Evolutionary conservation across 1,140 invertebrate species (phyloP).

Genomic region (Zaprionus tsacasi): DNA sequence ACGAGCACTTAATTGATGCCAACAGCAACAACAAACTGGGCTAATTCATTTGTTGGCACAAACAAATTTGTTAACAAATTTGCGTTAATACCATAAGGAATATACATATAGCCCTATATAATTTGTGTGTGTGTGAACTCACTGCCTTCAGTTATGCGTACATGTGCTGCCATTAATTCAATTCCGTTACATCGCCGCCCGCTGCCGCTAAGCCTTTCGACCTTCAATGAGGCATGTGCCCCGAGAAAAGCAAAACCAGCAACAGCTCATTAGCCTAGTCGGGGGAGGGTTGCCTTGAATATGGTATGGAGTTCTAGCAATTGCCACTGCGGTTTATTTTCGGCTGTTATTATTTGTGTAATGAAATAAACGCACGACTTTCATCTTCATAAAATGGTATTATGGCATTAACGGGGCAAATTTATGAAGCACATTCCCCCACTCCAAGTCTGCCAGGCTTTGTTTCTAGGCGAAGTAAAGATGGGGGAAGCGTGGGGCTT

Average conservation of each 20-base stretch:
- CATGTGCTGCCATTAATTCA: constrained; percentile 78
- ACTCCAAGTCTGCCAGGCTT: not conserved
- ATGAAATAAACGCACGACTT: constrained; percentile 83
- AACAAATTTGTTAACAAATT: constrained; percentile 83
- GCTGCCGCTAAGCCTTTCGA: constrained; percentile 70
- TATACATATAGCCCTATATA: constrained; percentile 57
- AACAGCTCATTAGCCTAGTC: constrained; percentile 73
- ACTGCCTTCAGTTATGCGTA: constrained; percentile 31
- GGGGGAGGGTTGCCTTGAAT: no score
- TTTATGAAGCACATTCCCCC: constrained; percentile 51
- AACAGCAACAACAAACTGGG: constrained; percentile 27
- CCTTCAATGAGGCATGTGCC: constrained; percentile 81
- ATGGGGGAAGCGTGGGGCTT: constrained; percentile 1
- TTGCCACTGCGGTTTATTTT: constrained; percentile 75
- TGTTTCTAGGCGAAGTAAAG: not conserved
- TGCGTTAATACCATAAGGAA: constrained; percentile 77
- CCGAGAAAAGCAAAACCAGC: constrained; percentile 19
- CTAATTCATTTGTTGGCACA: constrained; percentile 80
- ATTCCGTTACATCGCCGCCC: constrained; percentile 49
- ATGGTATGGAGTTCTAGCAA: not conserved
- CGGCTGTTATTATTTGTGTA: constrained; percentile 82
- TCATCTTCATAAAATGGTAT: constrained; percentile 82
- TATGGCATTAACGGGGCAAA: constrained; percentile 78
- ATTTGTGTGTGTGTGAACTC: constrained; percentile 20
- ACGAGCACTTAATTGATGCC: constrained; percentile 67